Conservation (phyloP, 2,888 invertebrate species). For the Leucania comma region DNA sequence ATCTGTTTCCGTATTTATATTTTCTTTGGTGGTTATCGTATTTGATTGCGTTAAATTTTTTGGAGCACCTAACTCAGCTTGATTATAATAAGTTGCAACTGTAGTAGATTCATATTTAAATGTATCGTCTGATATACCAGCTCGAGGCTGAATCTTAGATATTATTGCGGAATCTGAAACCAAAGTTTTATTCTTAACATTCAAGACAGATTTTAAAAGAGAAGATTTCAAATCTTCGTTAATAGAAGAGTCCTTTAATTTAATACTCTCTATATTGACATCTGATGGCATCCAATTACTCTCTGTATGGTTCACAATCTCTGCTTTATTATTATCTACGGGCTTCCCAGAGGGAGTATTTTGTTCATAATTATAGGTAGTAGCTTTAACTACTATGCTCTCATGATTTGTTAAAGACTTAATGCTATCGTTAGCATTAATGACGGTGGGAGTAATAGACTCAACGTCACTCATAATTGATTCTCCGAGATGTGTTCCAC, state of each 20-base stretch:
- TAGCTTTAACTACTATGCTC: conserved; percentile 14
- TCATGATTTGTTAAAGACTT: conserved; percentile 28
- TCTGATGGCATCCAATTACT: conserved; percentile 10
- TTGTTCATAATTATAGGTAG: not conserved
- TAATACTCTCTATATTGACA: conserved; percentile 18
- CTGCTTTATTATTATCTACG: conserved; percentile 11
- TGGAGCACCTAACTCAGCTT: not conserved
- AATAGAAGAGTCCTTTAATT: conserved; percentile 9
- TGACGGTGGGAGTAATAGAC: not conserved
- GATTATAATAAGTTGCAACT: not conserved
- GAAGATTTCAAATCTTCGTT: not conserved
- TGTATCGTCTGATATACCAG: not conserved
- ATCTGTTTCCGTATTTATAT: conserved; percentile 11
- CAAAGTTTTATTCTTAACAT: conserved; percentile 3
- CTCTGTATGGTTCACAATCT: conserved; percentile 31
- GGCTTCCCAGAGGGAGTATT: not conserved
- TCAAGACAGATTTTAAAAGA: not conserved
- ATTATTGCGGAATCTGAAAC: not conserved
- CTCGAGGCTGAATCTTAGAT: not conserved
- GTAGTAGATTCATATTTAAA: conserved; percentile 1
- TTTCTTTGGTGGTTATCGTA: not conserved
- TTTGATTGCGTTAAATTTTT: conserved; percentile 3
- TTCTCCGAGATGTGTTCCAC: not conserved
- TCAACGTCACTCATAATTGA: not conserved
- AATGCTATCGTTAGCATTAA: not conserved